Evolutionary conservation across 2,113 vertebrate species (phyloP).

Genomic region (Noctilio leporinus): DNA sequence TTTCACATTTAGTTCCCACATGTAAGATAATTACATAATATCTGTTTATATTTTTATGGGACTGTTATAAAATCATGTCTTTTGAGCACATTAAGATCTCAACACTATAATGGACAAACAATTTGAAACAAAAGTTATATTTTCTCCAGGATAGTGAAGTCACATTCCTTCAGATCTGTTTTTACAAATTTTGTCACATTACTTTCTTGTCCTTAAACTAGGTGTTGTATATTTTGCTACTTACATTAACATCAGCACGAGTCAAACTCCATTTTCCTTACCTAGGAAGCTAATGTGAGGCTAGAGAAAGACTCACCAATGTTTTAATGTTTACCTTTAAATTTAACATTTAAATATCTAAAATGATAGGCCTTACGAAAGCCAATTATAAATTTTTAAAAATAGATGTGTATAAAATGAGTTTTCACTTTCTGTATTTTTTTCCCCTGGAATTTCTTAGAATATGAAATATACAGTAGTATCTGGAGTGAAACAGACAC

Average conservation of each 20-base stretch:
- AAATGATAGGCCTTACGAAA: neutral
- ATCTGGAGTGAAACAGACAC: neutral
- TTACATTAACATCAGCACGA: neutral
- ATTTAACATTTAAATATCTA: neutral
- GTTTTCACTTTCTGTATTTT: neutral
- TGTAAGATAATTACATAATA: slow-evolving; percentile 7
- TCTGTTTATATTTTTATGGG: slow-evolving; percentile 26
- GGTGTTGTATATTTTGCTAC: neutral
- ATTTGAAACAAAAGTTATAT: neutral
- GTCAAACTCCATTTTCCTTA: neutral
- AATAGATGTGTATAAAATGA: neutral
- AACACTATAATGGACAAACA: neutral
- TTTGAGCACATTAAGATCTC: neutral
- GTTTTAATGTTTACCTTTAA: neutral
- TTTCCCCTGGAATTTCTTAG: neutral
- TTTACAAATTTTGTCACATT: neutral
- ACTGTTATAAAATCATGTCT: slow-evolving; percentile 7
- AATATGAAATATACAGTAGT: neutral
- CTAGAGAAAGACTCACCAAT: neutral
- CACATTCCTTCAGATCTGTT: neutral
- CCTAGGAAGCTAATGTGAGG: neutral
- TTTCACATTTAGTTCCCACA: slow-evolving; percentile 27
- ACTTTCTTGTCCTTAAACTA: neutral
- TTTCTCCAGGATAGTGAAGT: neutral
- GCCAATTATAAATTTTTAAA: neutral